Evolutionary conservation across 2,888 invertebrate genomes (phyloP).

Genomic region (Cremastinae sp.): DNA sequence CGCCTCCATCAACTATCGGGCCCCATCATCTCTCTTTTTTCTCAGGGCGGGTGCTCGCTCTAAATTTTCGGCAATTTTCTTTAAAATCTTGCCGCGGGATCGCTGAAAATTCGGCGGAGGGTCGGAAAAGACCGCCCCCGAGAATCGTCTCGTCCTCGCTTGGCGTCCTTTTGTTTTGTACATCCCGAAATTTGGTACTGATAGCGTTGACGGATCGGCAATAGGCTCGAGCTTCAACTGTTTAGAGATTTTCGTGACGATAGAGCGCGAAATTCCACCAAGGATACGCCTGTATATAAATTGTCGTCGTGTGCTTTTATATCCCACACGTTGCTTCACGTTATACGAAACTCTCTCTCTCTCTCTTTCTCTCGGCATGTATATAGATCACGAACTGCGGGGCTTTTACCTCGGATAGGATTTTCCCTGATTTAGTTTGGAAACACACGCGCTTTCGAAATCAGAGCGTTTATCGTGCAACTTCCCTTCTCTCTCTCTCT

Average conservation of each 20-base stretch:
- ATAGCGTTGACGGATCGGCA: constrained; percentile 78
- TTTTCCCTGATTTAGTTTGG: constrained; percentile 71
- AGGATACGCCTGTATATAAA: background rate
- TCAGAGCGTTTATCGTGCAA: constrained; percentile 27
- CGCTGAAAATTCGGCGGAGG: constrained; percentile 26
- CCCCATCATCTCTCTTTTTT: background rate
- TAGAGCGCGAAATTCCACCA: constrained; percentile 59
- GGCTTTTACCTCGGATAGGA: constrained; percentile 63
- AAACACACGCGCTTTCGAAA: constrained; percentile 53
- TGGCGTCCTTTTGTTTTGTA: background rate
- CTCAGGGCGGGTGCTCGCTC: constrained; percentile 62
- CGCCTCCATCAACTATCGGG: background rate
- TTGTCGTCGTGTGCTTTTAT: constrained; percentile 12
- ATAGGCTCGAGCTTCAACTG: constrained; percentile 62
- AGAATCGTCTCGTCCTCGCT: constrained; percentile 27
- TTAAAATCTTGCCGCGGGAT: constrained; percentile 61
- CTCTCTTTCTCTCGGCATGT: constrained; percentile 29
- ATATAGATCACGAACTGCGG: constrained; percentile 68
- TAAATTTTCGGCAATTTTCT: constrained; percentile 74
- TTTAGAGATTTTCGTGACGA: constrained; percentile 75
- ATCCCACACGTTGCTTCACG: no score
- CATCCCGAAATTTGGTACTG: constrained; percentile 64
- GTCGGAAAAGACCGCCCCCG: constrained; percentile 37
- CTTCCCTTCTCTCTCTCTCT: constrained; percentile 18
- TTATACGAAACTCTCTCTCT: constrained; percentile 1